These are phyloP conservation scores for Sebastes diploproa DNA, from an alignment of 2,797 vertebrate species.

Conservation along the genomic window DNA sequence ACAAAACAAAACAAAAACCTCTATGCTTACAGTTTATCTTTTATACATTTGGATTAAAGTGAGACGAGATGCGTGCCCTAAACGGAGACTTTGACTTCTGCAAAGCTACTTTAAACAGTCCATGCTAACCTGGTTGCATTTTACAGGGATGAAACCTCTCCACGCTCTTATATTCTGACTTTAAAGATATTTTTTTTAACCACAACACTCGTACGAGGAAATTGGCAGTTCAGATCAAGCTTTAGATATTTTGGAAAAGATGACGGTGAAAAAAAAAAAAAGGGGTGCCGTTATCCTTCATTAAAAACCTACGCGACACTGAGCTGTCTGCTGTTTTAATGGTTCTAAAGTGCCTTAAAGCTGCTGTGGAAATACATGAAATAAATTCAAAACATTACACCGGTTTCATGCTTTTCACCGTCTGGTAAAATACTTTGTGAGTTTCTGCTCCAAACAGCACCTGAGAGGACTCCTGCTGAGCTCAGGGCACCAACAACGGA, in stretches of 20 bases:
- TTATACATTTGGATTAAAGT: constrained; percentile 41
- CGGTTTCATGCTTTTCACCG: background rate
- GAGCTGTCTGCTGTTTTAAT: background rate
- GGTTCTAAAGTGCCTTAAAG: constrained; percentile 23
- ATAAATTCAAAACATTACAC: background rate
- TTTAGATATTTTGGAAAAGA: background rate
- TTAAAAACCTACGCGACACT: background rate
- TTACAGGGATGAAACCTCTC: background rate
- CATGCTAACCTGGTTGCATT: constrained; percentile 15
- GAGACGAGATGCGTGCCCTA: constrained; percentile 7
- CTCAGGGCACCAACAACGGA: background rate
- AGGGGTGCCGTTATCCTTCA: background rate
- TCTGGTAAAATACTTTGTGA: background rate
- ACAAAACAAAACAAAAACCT: constrained; percentile 32
- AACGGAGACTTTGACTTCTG: background rate
- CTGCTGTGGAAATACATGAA: background rate
- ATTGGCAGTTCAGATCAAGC: background rate
- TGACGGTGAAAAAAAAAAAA: background rate
- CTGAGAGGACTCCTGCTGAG: background rate
- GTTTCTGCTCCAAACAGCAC: background rate
- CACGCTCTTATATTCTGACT: background rate
- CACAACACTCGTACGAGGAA: background rate
- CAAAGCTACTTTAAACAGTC: constrained; percentile 34
- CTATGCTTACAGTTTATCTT: constrained; percentile 31
- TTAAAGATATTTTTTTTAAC: background rate